Percentiles rank a stretch among this genome's conserved stretches.
These are phyloP conservation scores for Macrobrachium nipponense DNA, from an alignment of 1,140 invertebrate species.

Conservation along the genomic window DNA sequence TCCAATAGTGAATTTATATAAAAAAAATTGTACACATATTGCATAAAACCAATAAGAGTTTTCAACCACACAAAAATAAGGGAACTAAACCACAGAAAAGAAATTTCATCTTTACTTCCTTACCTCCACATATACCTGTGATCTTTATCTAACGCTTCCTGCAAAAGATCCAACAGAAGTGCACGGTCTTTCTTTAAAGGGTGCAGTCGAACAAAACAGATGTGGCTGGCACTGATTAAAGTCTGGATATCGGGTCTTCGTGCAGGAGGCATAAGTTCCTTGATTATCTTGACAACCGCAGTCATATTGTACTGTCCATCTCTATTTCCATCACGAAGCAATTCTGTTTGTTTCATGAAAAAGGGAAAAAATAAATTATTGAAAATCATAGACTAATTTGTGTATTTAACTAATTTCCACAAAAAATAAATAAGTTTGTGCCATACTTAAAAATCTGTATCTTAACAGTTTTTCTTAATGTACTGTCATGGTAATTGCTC, in stretches of 20 bases:
- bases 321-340: slow-evolving; percentile 36
- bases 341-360: neutral
- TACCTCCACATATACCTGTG: slow-evolving; percentile 34
- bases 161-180: slow-evolving; percentile 30
- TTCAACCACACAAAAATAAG: neutral
- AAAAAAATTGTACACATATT: neutral
- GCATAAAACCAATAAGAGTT: neutral
- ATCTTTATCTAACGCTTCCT: slow-evolving; percentile 32
- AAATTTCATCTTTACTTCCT: neutral
- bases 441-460: no score
- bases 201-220: slow-evolving; percentile 35
- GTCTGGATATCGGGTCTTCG: neutral
- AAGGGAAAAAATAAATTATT: neutral
- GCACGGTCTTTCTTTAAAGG: slow-evolving; percentile 47
- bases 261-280: slow-evolving; percentile 5
- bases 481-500: no score
- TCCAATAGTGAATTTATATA: no score
- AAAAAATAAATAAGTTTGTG: no score
- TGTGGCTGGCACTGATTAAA: slow-evolving; percentile 13
- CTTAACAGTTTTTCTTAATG: no score
- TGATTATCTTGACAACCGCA: slow-evolving; percentile 27
- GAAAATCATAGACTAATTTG: neutral
- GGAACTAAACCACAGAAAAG: neutral
- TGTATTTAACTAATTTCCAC: no score
- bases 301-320: slow-evolving; percentile 43